Conservation (phyloP, 1,140 invertebrate species). For the Nephotettix cincticeps region DNA sequence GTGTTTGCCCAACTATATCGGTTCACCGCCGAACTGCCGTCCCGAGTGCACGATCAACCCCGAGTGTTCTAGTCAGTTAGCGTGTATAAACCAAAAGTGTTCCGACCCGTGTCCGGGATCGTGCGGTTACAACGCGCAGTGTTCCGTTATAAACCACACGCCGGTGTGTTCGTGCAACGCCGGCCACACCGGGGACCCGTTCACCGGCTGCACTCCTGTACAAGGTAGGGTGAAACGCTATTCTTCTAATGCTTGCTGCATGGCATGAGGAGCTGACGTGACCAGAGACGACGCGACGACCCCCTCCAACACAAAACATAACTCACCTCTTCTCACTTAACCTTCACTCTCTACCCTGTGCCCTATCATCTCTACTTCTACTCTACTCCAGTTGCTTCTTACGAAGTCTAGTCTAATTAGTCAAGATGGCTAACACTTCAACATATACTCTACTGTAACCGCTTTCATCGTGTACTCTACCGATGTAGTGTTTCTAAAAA, state of each 20-base stretch:
- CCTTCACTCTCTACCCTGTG: constrained; percentile 2
- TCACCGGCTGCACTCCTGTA: constrained; percentile 57
- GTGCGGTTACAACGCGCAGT: constrained; percentile 72
- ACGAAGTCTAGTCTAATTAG: neutral
- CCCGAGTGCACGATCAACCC: constrained; percentile 74
- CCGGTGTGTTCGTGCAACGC: constrained; percentile 70
- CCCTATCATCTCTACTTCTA: neutral
- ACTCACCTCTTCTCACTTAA: constrained; percentile 2
- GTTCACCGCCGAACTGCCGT: constrained; percentile 67
- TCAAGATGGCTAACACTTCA: constrained; percentile 10
- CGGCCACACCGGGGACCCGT: constrained; percentile 75
- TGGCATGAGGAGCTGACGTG: constrained; percentile 31
- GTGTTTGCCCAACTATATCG: constrained; percentile 49
- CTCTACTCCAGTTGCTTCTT: constrained; percentile 9
- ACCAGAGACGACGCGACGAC: neutral
- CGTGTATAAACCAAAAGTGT: constrained; percentile 73
- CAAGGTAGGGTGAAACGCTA: constrained; percentile 34
- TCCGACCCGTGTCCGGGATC: constrained; percentile 71
- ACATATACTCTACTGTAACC: neutral
- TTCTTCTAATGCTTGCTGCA: constrained; percentile 28
- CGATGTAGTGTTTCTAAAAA: no score
- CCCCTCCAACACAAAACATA: neutral
- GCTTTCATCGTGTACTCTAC: no score
- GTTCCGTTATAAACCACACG: constrained; percentile 71
- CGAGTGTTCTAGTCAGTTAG: constrained; percentile 66